Conservation (phyloP, 2,797 vertebrate species). For the Molothrus aeneus region DNA sequence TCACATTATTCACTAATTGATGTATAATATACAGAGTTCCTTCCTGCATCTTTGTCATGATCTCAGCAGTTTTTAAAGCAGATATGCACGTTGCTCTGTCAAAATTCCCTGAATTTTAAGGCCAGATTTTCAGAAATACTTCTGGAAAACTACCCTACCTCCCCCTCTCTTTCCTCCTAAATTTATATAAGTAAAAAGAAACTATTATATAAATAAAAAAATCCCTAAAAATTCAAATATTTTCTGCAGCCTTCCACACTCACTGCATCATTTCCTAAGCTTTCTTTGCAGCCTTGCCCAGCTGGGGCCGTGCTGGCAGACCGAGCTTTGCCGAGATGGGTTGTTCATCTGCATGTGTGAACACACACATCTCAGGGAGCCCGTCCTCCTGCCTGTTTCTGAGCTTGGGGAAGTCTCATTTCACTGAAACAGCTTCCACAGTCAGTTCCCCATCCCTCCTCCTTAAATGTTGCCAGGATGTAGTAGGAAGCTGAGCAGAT, state of each 20-base stretch:
- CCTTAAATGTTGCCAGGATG: conserved; percentile 44
- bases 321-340: background rate
- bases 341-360: background rate
- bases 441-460: conserved; percentile 30
- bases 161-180: background rate
- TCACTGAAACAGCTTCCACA: conserved; percentile 60
- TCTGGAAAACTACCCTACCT: background rate
- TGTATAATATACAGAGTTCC: background rate
- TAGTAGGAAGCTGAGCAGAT: conserved; percentile 61
- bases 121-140: background rate
- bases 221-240: background rate
- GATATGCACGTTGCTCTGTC: background rate
- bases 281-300: background rate
- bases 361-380: background rate
- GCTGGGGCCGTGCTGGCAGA: background rate
- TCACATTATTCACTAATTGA: background rate
- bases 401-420: conserved; percentile 15
- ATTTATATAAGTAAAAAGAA: background rate
- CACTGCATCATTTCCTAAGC: background rate
- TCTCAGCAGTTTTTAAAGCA: background rate
- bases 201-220: background rate
- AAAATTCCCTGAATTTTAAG: background rate
- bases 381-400: background rate
- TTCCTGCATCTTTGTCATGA: background rate
- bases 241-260: background rate